Base-by-base conservation (phyloP, 2,888 invertebrate species). In the Omphaloscelis lunosa region DNA sequence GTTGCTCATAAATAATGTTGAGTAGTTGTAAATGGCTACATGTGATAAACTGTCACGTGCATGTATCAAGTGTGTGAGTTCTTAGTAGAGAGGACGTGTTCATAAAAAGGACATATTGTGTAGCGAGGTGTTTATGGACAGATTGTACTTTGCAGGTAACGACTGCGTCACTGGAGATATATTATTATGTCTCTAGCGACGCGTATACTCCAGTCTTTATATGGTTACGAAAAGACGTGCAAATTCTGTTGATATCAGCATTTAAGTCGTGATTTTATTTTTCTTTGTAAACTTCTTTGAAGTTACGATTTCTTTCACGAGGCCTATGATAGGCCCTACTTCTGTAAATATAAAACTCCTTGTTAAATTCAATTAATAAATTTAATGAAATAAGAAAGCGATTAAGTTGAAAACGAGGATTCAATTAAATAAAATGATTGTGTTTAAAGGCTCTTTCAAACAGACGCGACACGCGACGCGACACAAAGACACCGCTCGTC, bases 41-140 rank as follows among this genome's bases (percentile, higher is more conserved):
- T 85, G 84, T 89, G 88, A n/a, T 48, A 89, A 84, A 90, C 79
- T 83, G 80, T 86, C 75, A 81, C 77, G 80, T 86, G 81, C 82
- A 88, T 90, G 88, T 90, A 86, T 91, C 88, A 90, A 89, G 89
- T 86, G 86, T 85, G 80, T 84, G 77, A 69, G 76, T 82, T 79
- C 65, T 82, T 79, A 81, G 79, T 80, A 82, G 73, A 67, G 78
- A 85, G 83, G 82, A 88, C 88, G 91, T 93, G 90, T 90, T 91
- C 90, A 92, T 93, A 92, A 91, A 91, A 74, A 29, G 86, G 83
- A 90, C 86, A 90, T 91, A 91, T 87, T 88, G 83, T 85, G 87
- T 85, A 72, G 79, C 77, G 80, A 89, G 86, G 85, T 89, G 86
- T 90, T 89, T 90, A 86, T 79, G 79, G 69, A 80, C 84, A 76